Evolutionary conservation across 1,140 invertebrate species (phyloP).

Genomic region (Lanistes nyassanus): DNA sequence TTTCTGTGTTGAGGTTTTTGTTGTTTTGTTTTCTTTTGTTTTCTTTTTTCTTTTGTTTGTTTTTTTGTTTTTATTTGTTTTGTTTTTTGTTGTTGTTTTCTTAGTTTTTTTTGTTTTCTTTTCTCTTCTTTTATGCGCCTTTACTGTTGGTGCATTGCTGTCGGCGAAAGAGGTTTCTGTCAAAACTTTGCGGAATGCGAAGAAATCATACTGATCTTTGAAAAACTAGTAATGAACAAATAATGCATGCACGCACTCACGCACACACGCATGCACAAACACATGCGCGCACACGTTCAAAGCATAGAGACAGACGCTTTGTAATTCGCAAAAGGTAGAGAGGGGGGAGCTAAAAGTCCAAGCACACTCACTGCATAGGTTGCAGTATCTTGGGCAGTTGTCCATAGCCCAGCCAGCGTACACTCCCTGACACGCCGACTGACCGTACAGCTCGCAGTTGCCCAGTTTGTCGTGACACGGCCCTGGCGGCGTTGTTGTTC

Average conservation of each 20-base stretch:
- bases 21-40: too few relatives aligned
- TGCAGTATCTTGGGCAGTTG: conserved; percentile 51
- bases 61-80: too few relatives aligned
- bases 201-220: neutral
- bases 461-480: conserved; percentile 32
- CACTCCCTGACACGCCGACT: conserved; percentile 18
- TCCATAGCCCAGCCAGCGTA: conserved; percentile 48
- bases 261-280: neutral
- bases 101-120: too few relatives aligned
- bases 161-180: too few relatives aligned
- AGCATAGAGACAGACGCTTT: neutral
- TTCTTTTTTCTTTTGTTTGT: too few relatives aligned
- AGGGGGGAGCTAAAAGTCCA: neutral
- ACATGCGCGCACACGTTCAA: neutral
- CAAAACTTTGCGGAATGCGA: neutral
- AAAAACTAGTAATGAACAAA: neutral
- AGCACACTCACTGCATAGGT: conserved; percentile 44
- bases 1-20: too few relatives aligned
- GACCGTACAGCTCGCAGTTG: conserved; percentile 40
- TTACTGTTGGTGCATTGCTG: too few relatives aligned
- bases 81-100: too few relatives aligned
- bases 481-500: neutral
- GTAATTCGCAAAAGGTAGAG: too few relatives aligned
- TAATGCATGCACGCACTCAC: neutral
- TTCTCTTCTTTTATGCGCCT: too few relatives aligned